A percentile compares a stretch with the other conserved stretches of the same genome.
Conservation (phyloP, 2,888 invertebrate species). For the Trisateles emortualis region DNA sequence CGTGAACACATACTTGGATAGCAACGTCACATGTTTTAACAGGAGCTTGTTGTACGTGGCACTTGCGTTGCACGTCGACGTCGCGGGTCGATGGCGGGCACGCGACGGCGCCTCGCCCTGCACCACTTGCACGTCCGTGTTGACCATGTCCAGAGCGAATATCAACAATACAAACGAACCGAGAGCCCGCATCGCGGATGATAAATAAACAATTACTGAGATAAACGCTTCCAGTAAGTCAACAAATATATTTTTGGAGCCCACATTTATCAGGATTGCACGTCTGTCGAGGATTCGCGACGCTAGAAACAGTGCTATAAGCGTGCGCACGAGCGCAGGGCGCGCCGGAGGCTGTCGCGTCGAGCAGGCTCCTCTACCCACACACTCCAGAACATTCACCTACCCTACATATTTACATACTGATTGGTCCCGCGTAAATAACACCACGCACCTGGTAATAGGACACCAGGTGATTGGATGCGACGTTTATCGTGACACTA, state of each 20-base stretch:
- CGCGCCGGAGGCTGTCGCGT: slow-evolving; percentile 74
- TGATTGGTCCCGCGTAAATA: slow-evolving; percentile 79
- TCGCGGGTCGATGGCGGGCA: slow-evolving; percentile 40
- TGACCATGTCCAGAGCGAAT: slow-evolving; percentile 51
- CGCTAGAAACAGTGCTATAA: slow-evolving; percentile 45
- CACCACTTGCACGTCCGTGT: slow-evolving; percentile 52
- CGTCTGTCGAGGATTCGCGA: slow-evolving; percentile 52
- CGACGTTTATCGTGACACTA: slow-evolving; percentile 73
- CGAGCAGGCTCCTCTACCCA: slow-evolving; percentile 70
- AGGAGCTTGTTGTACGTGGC: slow-evolving; percentile 64
- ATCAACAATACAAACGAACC: slow-evolving; percentile 57
- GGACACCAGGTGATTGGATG: slow-evolving; percentile 71
- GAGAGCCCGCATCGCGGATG: slow-evolving; percentile 57
- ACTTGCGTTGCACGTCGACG: slow-evolving; percentile 56
- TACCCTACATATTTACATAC: slow-evolving; percentile 84
- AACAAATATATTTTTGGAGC: slow-evolving; percentile 33
- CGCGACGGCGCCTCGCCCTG: slow-evolving; percentile 11
- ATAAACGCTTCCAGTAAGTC: slow-evolving; percentile 30
- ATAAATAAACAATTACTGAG: slow-evolving; percentile 41
- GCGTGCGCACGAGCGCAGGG: slow-evolving; percentile 79
- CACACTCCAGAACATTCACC: slow-evolving; percentile 82
- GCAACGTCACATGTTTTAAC: slow-evolving; percentile 68
- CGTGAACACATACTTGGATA: slow-evolving; percentile 76
- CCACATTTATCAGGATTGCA: slow-evolving; percentile 32
- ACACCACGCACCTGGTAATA: slow-evolving; percentile 73